Evolutionary conservation across 2,797 vertebrate genomes (phyloP), one percentile per base, ranked within the genome.

Genomic region (Megaceryle alcyon): DNA sequence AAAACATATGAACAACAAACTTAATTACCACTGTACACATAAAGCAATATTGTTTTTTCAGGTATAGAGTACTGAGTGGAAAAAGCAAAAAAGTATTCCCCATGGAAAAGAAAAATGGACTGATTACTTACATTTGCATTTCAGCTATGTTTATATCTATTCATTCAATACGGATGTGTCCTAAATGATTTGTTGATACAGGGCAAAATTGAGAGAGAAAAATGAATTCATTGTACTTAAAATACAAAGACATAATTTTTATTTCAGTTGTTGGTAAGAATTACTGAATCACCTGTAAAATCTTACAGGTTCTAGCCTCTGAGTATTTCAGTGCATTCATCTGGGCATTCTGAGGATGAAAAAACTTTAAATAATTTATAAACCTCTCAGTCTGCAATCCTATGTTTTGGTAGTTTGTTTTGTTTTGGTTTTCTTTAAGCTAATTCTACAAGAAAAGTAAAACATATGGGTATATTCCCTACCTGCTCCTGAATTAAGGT

Each of bases 321-420:
- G 80, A 93, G 72, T 86, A 93, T 88, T 82, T 93, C 68, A 82
- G 16, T 37, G 25, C 19, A 54, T 91, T 85, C 78, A 89, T 82
- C 15, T 92, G 83, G 85, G 72, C 63, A 77, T 89, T 94, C 81
- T 89, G 78, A 94, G 94, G 76, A 89, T 80, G 85, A 87, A 88
- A 82, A 87, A 90, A 90, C 14, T 71, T 94, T 78, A 85, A 92
- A 95, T 90, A 94, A 95, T 95, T 90, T 80, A 94, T 94, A 20
- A 75, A 37, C 10, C 16, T 92, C 70, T 80, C 44, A 87, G 31
- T 65, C 79, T 96, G 81, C 80, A 93, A 13, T 81, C 71, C 16
- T 59, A 6, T n/a, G 9, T 79, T 94, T 92, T 66, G 12, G 21
- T 48, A 14, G 12, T 68, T 33, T 14, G 2, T 10, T 46, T 60